These are phyloP conservation scores for Blastobasis lacticolella DNA, from an alignment of 2,888 invertebrate genomes.

Conservation along the genomic window DNA sequence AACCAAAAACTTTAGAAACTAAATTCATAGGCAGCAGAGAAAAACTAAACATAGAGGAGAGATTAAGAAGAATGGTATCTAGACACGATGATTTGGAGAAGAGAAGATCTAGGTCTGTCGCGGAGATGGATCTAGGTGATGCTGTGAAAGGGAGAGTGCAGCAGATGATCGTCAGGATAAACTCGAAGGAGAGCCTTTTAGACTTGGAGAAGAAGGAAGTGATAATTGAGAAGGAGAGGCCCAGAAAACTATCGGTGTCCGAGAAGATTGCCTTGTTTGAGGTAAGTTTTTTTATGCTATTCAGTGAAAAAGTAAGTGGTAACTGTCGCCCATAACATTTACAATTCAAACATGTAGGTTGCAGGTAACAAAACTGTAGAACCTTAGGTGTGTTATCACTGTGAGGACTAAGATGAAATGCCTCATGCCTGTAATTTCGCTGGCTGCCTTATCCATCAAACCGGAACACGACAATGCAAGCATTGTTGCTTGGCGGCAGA, in stretches of 20 bases:
- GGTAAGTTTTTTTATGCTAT: conserved; percentile 26
- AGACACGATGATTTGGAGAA: conserved; percentile 3
- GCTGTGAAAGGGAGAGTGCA: conserved; percentile 42
- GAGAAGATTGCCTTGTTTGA: conserved; percentile 59
- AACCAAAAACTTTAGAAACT: too few species aligned
- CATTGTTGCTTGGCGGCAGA: too few species aligned
- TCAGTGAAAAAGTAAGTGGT: too few species aligned
- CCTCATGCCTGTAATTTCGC: too few species aligned
- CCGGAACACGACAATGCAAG: too few species aligned
- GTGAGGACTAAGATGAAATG: too few species aligned
- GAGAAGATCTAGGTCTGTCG: conserved; percentile 33
- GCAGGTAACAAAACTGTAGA: too few species aligned
- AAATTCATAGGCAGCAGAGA: too few species aligned
- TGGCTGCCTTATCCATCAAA: too few species aligned
- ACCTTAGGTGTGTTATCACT: too few species aligned
- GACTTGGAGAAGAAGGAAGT: conserved; percentile 27
- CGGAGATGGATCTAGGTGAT: conserved; percentile 43
- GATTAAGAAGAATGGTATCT: neutral
- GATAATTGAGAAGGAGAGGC: conserved; percentile 39
- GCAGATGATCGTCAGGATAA: conserved; percentile 40
- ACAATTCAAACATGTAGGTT: too few species aligned
- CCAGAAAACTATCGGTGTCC: conserved; percentile 40
- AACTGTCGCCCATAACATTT: too few species aligned
- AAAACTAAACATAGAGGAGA: neutral
- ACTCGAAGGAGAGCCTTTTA: conserved; percentile 32